These are phyloP conservation scores for Apotomis turbidana DNA, from an alignment of 2,888 invertebrate species.

Conservation along the genomic window DNA sequence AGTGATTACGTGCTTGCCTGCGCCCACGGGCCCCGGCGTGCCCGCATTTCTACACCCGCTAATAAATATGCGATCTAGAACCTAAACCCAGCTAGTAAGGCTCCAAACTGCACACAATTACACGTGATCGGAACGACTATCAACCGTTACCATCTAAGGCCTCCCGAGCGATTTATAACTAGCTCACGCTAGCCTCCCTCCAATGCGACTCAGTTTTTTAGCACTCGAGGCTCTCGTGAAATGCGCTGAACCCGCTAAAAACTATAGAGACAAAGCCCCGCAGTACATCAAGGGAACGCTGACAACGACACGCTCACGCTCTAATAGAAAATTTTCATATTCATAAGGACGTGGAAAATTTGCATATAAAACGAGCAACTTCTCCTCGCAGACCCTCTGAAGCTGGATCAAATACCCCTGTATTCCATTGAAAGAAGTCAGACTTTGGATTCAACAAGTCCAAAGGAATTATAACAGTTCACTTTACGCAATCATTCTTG, in stretches of 20 bases:
- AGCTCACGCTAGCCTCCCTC: conserved; percentile 1
- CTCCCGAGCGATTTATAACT: conserved; percentile 34
- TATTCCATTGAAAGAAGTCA: conserved; percentile 70
- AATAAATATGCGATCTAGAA: conserved; percentile 1
- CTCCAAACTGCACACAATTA: not conserved
- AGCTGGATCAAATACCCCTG: conserved; percentile 67
- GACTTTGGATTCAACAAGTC: conserved; percentile 59
- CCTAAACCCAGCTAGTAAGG: conserved; percentile 1
- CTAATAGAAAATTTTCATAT: conserved; percentile 84
- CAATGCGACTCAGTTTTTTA: conserved; percentile 7
- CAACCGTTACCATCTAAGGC: conserved; percentile 42
- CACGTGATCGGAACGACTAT: conserved; percentile 41
- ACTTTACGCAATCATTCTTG: conserved; percentile 26
- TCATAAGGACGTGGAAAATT: conserved; percentile 81
- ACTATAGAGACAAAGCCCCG: conserved; percentile 61
- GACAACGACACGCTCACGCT: conserved; percentile 81
- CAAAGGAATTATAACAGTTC: conserved; percentile 22
- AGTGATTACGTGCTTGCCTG: conserved; percentile 67
- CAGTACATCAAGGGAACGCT: conserved; percentile 74
- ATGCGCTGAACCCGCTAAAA: conserved; percentile 64
- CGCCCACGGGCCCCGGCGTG: conserved; percentile 50
- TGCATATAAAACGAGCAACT: conserved; percentile 83
- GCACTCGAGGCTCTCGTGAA: conserved; percentile 49
- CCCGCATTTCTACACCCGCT: conserved; percentile 12
- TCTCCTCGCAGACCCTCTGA: conserved; percentile 60